A percentile compares a stretch with the other conserved stretches of the same genome.
Evolutionary conservation across 2,888 invertebrate species (phyloP).

Genomic region (Flabesymbios commensalis): DNA sequence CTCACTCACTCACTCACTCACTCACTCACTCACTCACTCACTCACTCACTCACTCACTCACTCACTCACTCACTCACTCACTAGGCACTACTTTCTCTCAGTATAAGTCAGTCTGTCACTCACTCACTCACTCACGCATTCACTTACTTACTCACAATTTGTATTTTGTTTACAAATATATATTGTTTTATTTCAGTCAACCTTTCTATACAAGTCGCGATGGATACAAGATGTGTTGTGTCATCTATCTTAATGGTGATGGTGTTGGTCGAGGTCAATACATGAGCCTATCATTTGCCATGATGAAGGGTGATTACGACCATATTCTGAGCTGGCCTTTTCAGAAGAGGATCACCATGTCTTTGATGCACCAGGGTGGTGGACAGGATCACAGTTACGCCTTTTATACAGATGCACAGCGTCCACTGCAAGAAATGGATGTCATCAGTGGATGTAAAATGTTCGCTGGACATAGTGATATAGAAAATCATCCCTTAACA

Average conservation of each 20-base stretch:
- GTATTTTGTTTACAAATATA: no score
- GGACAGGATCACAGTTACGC: conserved; percentile 43
- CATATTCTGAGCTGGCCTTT: conserved; percentile 56
- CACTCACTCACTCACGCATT: no score
- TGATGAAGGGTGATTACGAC: conserved; percentile 58
- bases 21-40: no score
- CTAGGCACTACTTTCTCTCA: no score
- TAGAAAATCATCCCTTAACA: neutral
- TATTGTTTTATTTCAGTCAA: no score
- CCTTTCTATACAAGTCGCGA: conserved; percentile 53
- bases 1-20: no score
- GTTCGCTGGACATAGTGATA: neutral
- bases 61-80: no score
- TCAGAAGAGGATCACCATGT: conserved; percentile 42
- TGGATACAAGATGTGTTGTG: conserved; percentile 57
- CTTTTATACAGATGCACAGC: no score
- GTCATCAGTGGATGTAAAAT: conserved; percentile 38
- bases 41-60: no score
- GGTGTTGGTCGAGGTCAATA: conserved; percentile 54
- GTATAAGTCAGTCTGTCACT: no score
- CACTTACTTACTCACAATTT: no score
- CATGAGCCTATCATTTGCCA: conserved; percentile 54
- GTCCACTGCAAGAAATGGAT: conserved; percentile 53
- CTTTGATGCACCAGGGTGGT: neutral
- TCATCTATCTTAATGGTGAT: conserved; percentile 57